Evolutionary conservation across 1,140 invertebrate species (phyloP).

Genomic region (Drosophila pseudoananassae): DNA sequence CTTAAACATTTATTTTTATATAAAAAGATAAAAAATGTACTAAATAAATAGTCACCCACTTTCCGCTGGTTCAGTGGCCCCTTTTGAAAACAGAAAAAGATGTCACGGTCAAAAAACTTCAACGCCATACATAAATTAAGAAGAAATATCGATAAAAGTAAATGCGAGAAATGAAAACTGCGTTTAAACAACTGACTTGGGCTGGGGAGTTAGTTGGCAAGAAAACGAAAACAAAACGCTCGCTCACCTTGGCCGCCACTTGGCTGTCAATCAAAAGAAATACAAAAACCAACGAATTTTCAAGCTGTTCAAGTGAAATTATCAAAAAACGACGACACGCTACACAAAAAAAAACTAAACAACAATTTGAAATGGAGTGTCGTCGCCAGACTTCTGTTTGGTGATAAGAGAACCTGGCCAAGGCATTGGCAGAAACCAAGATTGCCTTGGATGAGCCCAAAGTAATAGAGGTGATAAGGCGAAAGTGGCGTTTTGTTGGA

Average conservation of each 20-base stretch:
- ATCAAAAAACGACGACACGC: slow-evolving; percentile 37
- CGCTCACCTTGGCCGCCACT: slow-evolving; percentile 62
- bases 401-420: slow-evolving; percentile 53
- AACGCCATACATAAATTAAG: slow-evolving; percentile 71
- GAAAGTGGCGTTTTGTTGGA: slow-evolving; percentile 19
- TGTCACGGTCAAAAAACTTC: slow-evolving; percentile 74
- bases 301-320: slow-evolving; percentile 57
- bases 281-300: slow-evolving; percentile 35
- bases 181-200: slow-evolving; percentile 44
- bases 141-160: slow-evolving; percentile 24
- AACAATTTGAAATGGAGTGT: slow-evolving; percentile 14
- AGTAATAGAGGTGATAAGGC: slow-evolving; percentile 46
- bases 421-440: slow-evolving; percentile 51
- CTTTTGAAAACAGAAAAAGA: slow-evolving; percentile 21
- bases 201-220: not conserved
- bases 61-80: slow-evolving; percentile 52
- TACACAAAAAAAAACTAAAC: slow-evolving; percentile 9
- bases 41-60: slow-evolving; percentile 3
- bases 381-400: slow-evolving; percentile 43
- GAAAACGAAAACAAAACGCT: slow-evolving; percentile 24
- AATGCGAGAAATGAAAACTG: slow-evolving; percentile 33
- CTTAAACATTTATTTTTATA: not conserved
- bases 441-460: slow-evolving; percentile 8
- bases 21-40: not conserved
- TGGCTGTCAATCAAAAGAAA: slow-evolving; percentile 59